Evolutionary conservation across 2,888 invertebrate genomes (phyloP).

Genomic region (Hemithea aestivaria): DNA sequence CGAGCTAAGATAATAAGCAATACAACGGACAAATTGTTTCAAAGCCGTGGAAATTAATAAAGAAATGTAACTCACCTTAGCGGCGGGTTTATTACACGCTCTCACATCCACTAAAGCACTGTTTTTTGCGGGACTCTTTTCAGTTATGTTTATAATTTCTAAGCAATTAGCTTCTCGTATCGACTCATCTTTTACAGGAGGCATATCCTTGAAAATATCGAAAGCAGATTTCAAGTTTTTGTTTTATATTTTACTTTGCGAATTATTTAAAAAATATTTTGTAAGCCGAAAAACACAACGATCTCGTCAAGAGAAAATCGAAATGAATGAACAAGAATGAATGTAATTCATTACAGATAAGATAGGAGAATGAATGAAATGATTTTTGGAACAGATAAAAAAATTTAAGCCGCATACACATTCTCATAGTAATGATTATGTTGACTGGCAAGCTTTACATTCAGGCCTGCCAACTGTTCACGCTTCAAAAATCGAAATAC

Average conservation of each 20-base stretch:
- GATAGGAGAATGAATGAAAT: no score
- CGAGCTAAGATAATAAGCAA: no score
- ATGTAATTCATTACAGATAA: slow-evolving; percentile 3
- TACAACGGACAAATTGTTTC: no score
- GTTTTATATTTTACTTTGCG: slow-evolving; percentile 5
- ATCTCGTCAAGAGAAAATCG: slow-evolving; percentile 36
- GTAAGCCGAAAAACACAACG: slow-evolving; percentile 19
- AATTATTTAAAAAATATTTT: slow-evolving; percentile 18
- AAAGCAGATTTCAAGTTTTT: slow-evolving; percentile 9
- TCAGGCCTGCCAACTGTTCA: no score
- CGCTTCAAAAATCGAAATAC: no score
- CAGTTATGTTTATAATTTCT: slow-evolving; percentile 66
- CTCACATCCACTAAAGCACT: slow-evolving; percentile 80
- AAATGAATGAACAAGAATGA: slow-evolving; percentile 14
- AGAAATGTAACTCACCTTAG: slow-evolving; percentile 73
- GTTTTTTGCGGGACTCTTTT: slow-evolving; percentile 72
- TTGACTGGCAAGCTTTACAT: no score
- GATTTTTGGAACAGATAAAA: no score
- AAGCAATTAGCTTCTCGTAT: slow-evolving; percentile 70
- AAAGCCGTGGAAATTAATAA: no score
- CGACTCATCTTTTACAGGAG: slow-evolving; percentile 74
- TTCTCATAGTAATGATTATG: no score
- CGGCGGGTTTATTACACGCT: slow-evolving; percentile 83
- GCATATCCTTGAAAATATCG: slow-evolving; percentile 57
- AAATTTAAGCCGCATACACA: no score